These are phyloP conservation scores for Steinernema carpocapsae DNA, from an alignment of 2,888 invertebrate species.

Conservation along the genomic window DNA sequence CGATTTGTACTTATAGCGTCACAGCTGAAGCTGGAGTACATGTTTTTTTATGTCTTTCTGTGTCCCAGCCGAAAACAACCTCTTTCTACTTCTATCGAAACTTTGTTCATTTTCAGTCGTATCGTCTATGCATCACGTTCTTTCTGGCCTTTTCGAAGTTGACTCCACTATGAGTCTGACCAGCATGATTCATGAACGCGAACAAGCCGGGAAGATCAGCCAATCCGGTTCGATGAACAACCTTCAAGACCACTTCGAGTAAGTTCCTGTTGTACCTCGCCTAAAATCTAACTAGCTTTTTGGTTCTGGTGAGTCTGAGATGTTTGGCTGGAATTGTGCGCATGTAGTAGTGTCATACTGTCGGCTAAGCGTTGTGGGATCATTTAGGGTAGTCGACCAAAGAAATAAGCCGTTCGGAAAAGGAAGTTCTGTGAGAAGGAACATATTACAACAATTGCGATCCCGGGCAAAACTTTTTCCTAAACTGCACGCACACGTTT, in stretches of 20 bases:
- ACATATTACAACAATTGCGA: background rate
- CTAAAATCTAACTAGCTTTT: too few species aligned
- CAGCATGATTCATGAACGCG: constrained; percentile 22
- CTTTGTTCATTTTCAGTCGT: constrained; percentile 7
- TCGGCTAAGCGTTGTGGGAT: too few species aligned
- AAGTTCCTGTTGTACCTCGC: too few species aligned
- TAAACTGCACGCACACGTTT: constrained; percentile 1
- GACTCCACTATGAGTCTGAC: constrained; percentile 19
- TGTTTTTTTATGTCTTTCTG: background rate
- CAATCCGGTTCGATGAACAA: constrained; percentile 17
- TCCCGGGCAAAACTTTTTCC: background rate
- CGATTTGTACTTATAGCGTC: background rate
- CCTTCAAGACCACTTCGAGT: constrained; percentile 26
- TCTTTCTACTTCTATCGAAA: background rate
- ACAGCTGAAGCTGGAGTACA: background rate
- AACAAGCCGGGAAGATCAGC: background rate
- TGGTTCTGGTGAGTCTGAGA: too few species aligned
- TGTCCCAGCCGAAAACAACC: background rate
- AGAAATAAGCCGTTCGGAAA: too few species aligned
- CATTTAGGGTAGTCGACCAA: too few species aligned
- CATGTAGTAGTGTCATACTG: too few species aligned
- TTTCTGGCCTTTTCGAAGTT: constrained; percentile 24
- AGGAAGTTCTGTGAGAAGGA: too few species aligned
- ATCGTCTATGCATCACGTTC: constrained; percentile 18
- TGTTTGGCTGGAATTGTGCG: too few species aligned